A percentile compares a stretch with the other conserved stretches of the same genome.
These are phyloP conservation scores for Bombus sibiricus DNA, from an alignment of 1,140 invertebrate species.

Conservation along the genomic window DNA sequence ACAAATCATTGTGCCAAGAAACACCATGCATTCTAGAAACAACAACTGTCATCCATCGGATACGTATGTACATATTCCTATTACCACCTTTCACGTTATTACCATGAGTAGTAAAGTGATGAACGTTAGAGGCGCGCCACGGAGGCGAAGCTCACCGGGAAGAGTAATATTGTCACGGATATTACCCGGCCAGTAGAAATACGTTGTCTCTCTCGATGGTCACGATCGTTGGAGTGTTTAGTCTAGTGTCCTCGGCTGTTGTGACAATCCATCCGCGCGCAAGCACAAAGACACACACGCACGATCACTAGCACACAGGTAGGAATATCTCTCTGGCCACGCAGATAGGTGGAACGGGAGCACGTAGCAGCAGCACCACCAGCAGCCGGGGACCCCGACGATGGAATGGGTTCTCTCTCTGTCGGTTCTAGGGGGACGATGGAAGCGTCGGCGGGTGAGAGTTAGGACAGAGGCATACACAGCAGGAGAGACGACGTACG, in stretches of 20 bases:
- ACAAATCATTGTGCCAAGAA: no score
- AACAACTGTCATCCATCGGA: background rate
- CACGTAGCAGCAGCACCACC: constrained; percentile 22
- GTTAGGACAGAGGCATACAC: constrained; percentile 43
- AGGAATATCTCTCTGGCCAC: constrained; percentile 19
- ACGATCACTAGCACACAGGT: constrained; percentile 11
- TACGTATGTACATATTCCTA: background rate
- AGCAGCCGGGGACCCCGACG: constrained; percentile 14
- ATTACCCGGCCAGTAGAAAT: constrained; percentile 61
- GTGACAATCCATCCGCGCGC: constrained; percentile 73
- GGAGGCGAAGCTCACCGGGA: background rate
- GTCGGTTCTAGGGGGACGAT: constrained; percentile 6
- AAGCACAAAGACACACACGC: constrained; percentile 59
- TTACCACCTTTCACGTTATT: constrained; percentile 27
- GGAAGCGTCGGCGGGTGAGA: constrained; percentile 52
- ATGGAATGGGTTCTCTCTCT: constrained; percentile 32
- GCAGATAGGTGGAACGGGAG: constrained; percentile 6
- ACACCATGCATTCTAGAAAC: no score
- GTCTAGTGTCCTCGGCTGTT: constrained; percentile 73
- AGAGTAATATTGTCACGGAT: constrained; percentile 65
- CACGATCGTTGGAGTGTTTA: constrained; percentile 75
- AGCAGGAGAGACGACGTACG: constrained; percentile 67
- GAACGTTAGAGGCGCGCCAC: constrained; percentile 11
- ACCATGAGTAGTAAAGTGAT: background rate
- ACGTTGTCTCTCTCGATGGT: constrained; percentile 57